Conservation (phyloP, 2,888 invertebrate genomes). For the Tethea ocularis region DNA sequence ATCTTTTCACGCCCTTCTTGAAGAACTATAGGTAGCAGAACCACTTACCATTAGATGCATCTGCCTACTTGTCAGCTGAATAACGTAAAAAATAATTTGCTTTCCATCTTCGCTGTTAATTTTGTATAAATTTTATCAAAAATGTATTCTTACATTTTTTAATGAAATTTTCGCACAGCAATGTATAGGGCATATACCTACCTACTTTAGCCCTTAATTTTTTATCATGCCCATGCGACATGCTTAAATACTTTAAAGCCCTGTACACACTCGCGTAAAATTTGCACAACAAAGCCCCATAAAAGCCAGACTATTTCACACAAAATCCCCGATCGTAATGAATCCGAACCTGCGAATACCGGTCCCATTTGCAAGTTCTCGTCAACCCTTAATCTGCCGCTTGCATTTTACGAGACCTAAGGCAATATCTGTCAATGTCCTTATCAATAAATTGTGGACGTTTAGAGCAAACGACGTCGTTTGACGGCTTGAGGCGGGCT, state of each 20-base stretch:
- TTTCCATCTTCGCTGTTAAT: too few species aligned
- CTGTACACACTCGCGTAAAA: conserved; percentile 40
- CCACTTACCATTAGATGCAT: too few species aligned
- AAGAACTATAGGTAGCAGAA: too few species aligned
- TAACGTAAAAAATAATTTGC: too few species aligned
- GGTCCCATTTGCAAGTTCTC: conserved; percentile 78
- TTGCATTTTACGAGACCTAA: conserved; percentile 79
- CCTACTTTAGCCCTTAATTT: background rate
- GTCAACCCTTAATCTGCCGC: conserved; percentile 78
- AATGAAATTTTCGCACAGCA: too few species aligned
- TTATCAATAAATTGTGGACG: conserved; percentile 81
- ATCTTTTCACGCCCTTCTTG: too few species aligned
- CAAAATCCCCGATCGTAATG: conserved; percentile 62
- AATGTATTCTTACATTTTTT: too few species aligned
- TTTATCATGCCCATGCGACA: background rate
- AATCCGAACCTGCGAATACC: conserved; percentile 62
- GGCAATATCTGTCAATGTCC: conserved; percentile 83
- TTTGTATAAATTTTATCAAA: too few species aligned
- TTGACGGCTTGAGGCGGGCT: conserved; percentile 76
- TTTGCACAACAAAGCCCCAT: conserved; percentile 59
- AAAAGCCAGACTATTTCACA: conserved; percentile 53
- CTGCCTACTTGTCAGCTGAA: too few species aligned
- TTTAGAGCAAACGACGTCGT: conserved; percentile 79
- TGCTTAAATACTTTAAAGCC: conserved; percentile 10
- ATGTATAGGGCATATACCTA: too few species aligned